Percentiles rank a stretch among this genome's conserved stretches.
Evolutionary conservation across 2,113 vertebrate genomes (phyloP).

Genomic region (Archocentrus centrarchus): DNA sequence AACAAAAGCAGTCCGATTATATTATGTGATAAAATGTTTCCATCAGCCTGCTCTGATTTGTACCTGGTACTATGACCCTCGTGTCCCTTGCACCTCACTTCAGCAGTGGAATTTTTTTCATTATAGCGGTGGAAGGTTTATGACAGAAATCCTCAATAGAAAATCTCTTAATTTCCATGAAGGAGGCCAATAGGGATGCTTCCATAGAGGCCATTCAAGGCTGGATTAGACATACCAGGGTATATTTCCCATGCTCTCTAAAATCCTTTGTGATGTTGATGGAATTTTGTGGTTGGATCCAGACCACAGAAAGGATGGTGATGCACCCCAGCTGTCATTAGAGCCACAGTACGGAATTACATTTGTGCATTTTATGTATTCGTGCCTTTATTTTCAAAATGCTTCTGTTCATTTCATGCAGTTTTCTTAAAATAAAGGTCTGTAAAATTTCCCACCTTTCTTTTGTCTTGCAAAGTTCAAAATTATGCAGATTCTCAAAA

Average conservation of each 20-base stretch:
- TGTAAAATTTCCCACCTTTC: fast-evolving
- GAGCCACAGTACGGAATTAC: not conserved
- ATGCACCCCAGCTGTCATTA: not conserved
- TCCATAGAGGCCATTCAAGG: not conserved
- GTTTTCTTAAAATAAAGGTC: fast-evolving
- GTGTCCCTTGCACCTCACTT: not conserved
- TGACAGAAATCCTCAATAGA: not conserved
- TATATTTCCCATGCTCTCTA: not conserved
- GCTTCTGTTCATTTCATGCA: not conserved
- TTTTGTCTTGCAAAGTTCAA: not conserved
- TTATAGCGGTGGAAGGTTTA: not conserved
- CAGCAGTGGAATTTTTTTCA: not conserved
- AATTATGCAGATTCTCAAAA: not conserved
- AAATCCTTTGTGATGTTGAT: slow-evolving; percentile 8
- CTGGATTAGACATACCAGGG: slow-evolving; percentile 6
- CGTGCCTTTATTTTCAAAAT: not conserved
- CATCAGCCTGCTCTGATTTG: not conserved
- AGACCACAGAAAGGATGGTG: not conserved
- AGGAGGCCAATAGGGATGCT: not conserved
- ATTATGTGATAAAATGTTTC: not conserved
- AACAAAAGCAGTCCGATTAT: not conserved
- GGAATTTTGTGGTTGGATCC: not conserved
- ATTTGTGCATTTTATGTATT: not conserved
- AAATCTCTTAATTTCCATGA: not conserved
- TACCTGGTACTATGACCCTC: not conserved